Base-by-base conservation (phyloP, 1,140 invertebrate species). In the Papilio glaucus region DNA sequence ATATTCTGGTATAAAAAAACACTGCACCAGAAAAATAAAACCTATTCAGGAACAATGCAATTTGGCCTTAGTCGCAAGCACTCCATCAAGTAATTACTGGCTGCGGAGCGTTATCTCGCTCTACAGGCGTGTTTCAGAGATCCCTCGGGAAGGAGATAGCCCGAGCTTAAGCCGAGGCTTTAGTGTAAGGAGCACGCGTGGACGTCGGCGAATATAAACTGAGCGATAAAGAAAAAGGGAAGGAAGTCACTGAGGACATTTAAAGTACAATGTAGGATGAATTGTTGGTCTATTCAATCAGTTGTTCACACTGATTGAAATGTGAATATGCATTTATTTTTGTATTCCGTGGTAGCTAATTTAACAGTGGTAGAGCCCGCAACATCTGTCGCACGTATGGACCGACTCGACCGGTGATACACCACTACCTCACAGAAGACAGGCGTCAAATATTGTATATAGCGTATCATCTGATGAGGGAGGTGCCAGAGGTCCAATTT, bases 21-120 rank as follows among this genome's bases (percentile, higher is more conserved):
- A 39, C 8, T 39, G 38, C 38, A 39, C 38, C 8, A 38, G 1
- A 2, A 38, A 39, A 39, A 9, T 8, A 39, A 39, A 39, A 15
- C 41, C 41, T n/a, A n/a, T 8, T 1, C 15, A 18, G 18, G 9
- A 53, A 53, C 3, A 45, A 12, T 53, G 49, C 49, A 26, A 4
- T 53, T 24, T 53, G 2, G 18, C 5, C 49, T 57, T 24, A 24
- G 21, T 12, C 24, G 7, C 18, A 41, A 13, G 39, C 29, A 6
- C 29, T 21, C 45, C 7, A 21, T 57, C 49, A 57, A 57, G 49
- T 57, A 57, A 57, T 57, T 53, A 53, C n/a, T 12, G 13, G 45
- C 8, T 0, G 13, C 29, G 29, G 29, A 13, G 10, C 49, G 18
- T 26, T 57, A 57, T 57, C 49, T 18, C 49, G 9, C 10, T 57